These are phyloP conservation scores for Shinisaurus crocodilurus DNA, from an alignment of 2,113 vertebrate species.

Conservation along the genomic window DNA sequence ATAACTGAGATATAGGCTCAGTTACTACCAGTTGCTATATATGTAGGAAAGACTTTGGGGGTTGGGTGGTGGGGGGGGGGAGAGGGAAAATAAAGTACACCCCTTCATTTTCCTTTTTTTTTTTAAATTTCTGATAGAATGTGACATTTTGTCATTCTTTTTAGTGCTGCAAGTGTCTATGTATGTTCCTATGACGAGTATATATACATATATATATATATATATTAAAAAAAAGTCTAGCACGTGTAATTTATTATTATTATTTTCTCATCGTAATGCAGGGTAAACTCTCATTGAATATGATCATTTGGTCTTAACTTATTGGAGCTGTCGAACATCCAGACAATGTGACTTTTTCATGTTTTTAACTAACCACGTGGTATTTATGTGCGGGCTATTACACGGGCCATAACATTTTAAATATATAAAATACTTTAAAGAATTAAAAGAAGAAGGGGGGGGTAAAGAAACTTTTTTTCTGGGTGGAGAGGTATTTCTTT, in stretches of 20 bases:
- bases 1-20: constrained; percentile 68
- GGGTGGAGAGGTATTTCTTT: constrained; percentile 49
- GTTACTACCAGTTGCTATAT: constrained; percentile 71
- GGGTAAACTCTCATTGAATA: constrained; percentile 83
- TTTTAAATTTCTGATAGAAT: constrained; percentile 84
- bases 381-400: constrained; percentile 80
- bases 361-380: constrained; percentile 79
- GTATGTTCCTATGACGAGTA: constrained; percentile 80
- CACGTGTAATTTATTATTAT: constrained; percentile 85
- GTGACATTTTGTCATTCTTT: constrained; percentile 85
- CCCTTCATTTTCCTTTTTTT: constrained; percentile 77
- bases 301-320: constrained; percentile 87
- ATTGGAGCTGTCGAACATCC: constrained; percentile 82
- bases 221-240: constrained; percentile 73
- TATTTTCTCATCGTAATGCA: constrained; percentile 82
- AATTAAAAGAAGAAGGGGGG: constrained; percentile 41
- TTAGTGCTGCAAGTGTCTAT: constrained; percentile 87
- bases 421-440: constrained; percentile 76
- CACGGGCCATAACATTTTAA: constrained; percentile 79
- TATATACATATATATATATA: constrained; percentile 72
- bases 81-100: constrained; percentile 53
- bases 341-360: constrained; percentile 84
- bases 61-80: constrained; percentile 34
- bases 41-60: constrained; percentile 80
- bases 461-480: constrained; percentile 50